Conservation (phyloP, 2,113 vertebrate genomes). For the Centrocercus urophasianus region DNA sequence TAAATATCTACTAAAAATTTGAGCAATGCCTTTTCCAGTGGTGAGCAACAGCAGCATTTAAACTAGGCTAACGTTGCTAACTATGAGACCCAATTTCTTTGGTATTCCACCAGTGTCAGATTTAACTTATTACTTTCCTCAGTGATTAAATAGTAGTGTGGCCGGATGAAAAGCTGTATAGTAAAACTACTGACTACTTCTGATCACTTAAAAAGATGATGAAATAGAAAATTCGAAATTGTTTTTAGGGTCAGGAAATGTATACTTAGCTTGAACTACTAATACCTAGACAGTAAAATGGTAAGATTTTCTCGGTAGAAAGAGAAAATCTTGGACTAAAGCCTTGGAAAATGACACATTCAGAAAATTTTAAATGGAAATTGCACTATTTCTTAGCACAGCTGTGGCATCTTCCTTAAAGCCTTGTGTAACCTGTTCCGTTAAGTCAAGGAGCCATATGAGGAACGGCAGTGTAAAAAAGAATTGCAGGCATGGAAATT, state of each 20-base stretch:
- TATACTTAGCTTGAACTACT: neutral
- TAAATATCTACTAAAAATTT: neutral
- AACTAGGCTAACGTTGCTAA: neutral
- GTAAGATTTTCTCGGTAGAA: neutral
- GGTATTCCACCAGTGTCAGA: neutral
- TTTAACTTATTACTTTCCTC: neutral
- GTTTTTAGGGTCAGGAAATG: neutral
- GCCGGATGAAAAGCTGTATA: neutral
- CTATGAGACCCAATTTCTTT: neutral
- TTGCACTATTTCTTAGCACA: neutral
- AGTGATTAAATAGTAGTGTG: neutral
- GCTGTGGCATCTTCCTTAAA: neutral
- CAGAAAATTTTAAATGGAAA: neutral
- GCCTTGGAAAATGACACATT: neutral
- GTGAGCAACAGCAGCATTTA: neutral
- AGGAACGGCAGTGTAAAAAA: neutral
- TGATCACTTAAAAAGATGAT: neutral
- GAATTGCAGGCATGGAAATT: neutral
- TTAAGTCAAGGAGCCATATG: neutral
- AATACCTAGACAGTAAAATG: neutral
- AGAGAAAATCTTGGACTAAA: neutral
- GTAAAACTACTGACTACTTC: neutral
- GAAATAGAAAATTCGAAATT: neutral
- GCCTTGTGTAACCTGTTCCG: neutral
- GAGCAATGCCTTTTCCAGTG: neutral